Evolutionary conservation across 2,113 vertebrate genomes (phyloP), one percentile per base, ranked within the genome.

Genomic region (Nycticebus coucang): DNA sequence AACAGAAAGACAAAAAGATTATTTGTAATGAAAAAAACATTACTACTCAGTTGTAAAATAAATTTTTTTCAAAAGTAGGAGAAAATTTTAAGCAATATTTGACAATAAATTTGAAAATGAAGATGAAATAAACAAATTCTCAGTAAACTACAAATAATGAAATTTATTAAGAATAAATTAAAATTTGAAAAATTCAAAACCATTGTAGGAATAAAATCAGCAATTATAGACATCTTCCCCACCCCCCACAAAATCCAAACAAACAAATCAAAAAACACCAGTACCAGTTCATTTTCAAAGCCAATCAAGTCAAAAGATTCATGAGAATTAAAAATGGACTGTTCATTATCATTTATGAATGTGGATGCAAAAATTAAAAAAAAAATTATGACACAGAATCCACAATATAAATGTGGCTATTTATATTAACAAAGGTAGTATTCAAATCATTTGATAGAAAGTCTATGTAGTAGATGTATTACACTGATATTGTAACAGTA

Each of bases 81-180:
- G 26, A 37, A 91, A 64, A 72, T 59, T 33, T 8, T 53, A 50
- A 37, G 1, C 0, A 10, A 89, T 45, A 1, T 50, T 90, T 90
- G 33, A 21, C 17, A 83, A 19, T 59, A 72, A 4, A 59, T 59
- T 86, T 93, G n/a, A 86, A 69, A 64, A 60, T 33, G 9, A 41
- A 60, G n/a, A 55, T 45, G 4, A 89, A 57, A 1, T 88, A 5
- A 15, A 69, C 10, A 41, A 26, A 35, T 62, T 84, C 19, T 91
- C 80, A 24, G 45, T 28, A 60, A 92, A 93, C 26, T 83, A 26
- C 30, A 69, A 87, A 80, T n/a, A 12, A 59, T 14, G 57, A 74
- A 53, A 87, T 15, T 69, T 92, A 74, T 78, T 89, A 79, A 74
- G 41, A 95, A 74, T 45, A 68, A 87, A 72, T 88, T 72, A 41